Evolutionary conservation across 2,113 vertebrate genomes (phyloP), one percentile per base, ranked within the genome.

Genomic region (Nipponia nippon): DNA sequence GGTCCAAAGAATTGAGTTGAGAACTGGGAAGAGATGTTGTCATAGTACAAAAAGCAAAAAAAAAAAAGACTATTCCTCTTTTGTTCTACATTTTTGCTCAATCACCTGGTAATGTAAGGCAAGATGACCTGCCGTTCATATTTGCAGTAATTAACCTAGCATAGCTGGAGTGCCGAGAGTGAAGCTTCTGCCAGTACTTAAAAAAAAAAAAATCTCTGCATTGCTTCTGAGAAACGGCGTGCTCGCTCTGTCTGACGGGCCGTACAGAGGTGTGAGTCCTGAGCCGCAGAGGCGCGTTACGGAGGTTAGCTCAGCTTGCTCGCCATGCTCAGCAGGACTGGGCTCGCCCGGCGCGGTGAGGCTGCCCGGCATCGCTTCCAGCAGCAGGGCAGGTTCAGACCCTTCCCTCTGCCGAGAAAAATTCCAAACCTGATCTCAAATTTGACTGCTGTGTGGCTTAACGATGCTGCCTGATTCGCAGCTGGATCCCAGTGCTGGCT

Each of bases 41-140:
- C 8, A 1, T 7, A 25, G 44, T 13, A 25, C 42, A 58, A 15
- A 56, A 34, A 42, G 9, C 1, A 4, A 9, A 25, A 12, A 46
- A 34, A 26, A 46, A 49, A 8, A 10, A 9, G 6, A 25, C 6
- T 7, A 0, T 50, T 66, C 3, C 49, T 53, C 9, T 30, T 6
- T 22, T 29, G 0, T 10, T 25, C 3, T 22, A 5, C 0, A 0
- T 15, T 36, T 61, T 2, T 46, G n/a, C 62, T 44, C 42, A 9
- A 0, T 73, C 4, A 7, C 15, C 17, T 0, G 12, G 22, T 29
- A 21, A 2, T 0, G 10, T 3, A 11, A 14, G 16, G 78, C 50
- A 14, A 11, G 9, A 15, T 29, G 59, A 7, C 7, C 21, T 3
- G 6, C 82, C 0, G 0, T 9, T 32, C 2, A 0, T 16, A 1